These are phyloP conservation scores for Cydia pomonella DNA, from an alignment of 1,140 invertebrate species.

Conservation along the genomic window DNA sequence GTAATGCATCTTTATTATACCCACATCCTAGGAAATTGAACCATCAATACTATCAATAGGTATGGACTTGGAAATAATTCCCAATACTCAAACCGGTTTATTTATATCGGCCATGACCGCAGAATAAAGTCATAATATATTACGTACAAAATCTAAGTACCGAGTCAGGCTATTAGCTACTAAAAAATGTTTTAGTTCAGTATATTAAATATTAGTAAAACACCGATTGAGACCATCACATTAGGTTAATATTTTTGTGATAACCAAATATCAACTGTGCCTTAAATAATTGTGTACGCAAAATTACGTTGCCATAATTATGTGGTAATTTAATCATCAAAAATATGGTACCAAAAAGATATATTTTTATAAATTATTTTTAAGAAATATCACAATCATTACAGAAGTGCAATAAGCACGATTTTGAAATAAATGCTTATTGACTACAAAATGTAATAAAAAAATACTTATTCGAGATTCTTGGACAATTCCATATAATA, in stretches of 20 bases:
- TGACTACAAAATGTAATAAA: constrained; percentile 7
- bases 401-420: constrained; percentile 20
- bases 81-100: no score
- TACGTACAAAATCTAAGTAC: no score
- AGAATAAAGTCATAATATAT: no score
- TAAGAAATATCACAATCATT: constrained; percentile 26
- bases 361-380: constrained; percentile 15
- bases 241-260: background rate
- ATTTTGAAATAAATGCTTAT: constrained; percentile 24
- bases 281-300: background rate
- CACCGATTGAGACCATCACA: background rate
- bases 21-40: background rate
- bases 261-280: background rate
- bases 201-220: no score
- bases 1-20: no score
- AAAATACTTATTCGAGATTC: constrained; percentile 18
- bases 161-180: no score
- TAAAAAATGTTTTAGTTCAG: no score
- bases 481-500: constrained; percentile 9
- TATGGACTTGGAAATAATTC: no score
- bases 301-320: background rate
- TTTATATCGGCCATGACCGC: no score
- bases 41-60: no score
- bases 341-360: constrained; percentile 5
- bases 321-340: constrained; percentile 10